A percentile compares a stretch with the other conserved stretches of the same genome.
These are phyloP conservation scores for Dicranocentrus wangi DNA, from an alignment of 2,888 invertebrate genomes.

Conservation along the genomic window DNA sequence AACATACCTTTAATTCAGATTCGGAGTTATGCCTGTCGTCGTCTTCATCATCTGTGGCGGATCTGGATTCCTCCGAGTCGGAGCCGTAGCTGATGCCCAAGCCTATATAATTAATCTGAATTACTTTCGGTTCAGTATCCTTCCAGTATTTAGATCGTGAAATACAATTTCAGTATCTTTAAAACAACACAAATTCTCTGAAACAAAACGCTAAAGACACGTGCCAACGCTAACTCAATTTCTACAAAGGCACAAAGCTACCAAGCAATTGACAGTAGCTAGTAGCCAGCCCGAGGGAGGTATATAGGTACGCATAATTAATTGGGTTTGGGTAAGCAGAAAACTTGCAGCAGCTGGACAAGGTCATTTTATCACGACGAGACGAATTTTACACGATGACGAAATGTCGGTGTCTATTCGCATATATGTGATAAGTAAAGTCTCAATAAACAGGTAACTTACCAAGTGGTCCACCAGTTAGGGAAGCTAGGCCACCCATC, in stretches of 20 bases:
- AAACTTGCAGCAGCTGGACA: too few relatives aligned
- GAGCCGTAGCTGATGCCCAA: conserved; percentile 80
- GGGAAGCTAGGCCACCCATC: conserved; percentile 69
- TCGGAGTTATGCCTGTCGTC: conserved; percentile 79
- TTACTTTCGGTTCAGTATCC: neutral
- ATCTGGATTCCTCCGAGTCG: conserved; percentile 77
- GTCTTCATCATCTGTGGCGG: conserved; percentile 75
- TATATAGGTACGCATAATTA: too few relatives aligned
- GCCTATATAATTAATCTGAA: conserved; percentile 75
- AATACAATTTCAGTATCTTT: neutral
- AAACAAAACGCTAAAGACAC: too few relatives aligned
- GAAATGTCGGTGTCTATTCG: too few relatives aligned
- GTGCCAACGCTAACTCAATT: too few relatives aligned
- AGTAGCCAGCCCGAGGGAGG: too few relatives aligned
- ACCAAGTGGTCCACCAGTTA: conserved; percentile 70
- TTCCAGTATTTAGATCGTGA: neutral
- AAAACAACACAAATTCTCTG: neutral
- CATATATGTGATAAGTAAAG: conserved; percentile 17
- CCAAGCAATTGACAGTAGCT: too few relatives aligned
- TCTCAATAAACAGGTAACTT: conserved; percentile 41
- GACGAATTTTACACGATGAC: too few relatives aligned
- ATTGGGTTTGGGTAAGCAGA: too few relatives aligned
- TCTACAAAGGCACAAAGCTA: neutral
- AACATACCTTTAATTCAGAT: conserved; percentile 82
- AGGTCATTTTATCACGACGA: too few relatives aligned